Base-by-base conservation (phyloP, 2,888 invertebrate genomes). In the Cataglyphis rosenhaueri region DNA sequence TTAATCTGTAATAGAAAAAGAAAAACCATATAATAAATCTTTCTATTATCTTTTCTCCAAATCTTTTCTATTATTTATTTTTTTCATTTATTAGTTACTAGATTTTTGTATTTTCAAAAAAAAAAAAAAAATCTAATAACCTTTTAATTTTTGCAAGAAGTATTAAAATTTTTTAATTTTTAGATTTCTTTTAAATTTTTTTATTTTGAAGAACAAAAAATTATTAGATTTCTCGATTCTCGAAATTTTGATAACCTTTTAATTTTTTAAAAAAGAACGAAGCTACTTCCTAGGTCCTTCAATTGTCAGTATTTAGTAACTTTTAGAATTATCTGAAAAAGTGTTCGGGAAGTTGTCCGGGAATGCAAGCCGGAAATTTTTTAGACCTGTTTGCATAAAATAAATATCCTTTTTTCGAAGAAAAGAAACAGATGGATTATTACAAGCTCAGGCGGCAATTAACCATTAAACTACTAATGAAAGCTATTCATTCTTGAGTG, bases 401-500 rank as follows among this genome's bases (percentile, higher is more conserved):
- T 44, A 18, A 18, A 52, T 8, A 52, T 52, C 8, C 32, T 8
- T 35, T 57, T 18, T 32, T 32, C 55, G 21, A 57, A 41, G 25
- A 44, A 44, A 71, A 59, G 57, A 25, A 6, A 15, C 25, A 35
- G 41, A 32, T 55, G 15, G 4, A 59, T 73, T 44, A 59, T 59
- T 48, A 21, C 62, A 48, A 65, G 70, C 29, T 32, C 21, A n/a
- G 15, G n/a, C 32, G 35, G 75, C 59, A 78, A 79, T 21, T 38
- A 64, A 59, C 55, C 57, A 64, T 41, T 41, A 52, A 85, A 76
- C 57, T 74, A 59, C 64, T 70, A 79, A 73, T 82, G 78, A 71
- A 84, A 74, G 32, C 59, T 44, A 82, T 73, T 86, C 85, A 88
- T 85, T 83, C 76, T 74, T 52, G 64, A 65, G 9, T 85, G 85